These are phyloP conservation scores for Scortum barcoo DNA, from an alignment of 2,113 vertebrate species.

Conservation along the genomic window DNA sequence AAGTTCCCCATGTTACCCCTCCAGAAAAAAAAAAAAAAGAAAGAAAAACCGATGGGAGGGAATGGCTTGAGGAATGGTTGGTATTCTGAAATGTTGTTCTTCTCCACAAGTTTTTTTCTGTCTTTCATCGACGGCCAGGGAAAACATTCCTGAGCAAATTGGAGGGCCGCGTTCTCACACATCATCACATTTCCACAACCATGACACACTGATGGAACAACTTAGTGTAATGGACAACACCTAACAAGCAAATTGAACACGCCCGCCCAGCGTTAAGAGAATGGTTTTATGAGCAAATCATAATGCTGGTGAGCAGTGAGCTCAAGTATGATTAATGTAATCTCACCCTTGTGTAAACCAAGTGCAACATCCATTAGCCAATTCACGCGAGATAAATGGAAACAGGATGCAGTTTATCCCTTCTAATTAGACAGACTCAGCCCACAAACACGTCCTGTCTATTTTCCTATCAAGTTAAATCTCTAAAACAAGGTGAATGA, in stretches of 20 bases:
- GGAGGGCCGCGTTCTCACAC: slow-evolving; percentile 34
- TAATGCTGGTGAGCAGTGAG: neutral
- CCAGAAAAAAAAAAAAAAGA: slow-evolving; percentile 15
- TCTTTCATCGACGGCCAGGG: slow-evolving; percentile 47
- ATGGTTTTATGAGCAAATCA: neutral
- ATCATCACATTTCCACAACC: slow-evolving; percentile 43
- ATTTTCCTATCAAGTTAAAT: slow-evolving; percentile 51
- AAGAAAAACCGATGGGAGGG: slow-evolving; percentile 70
- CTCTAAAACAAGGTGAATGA: slow-evolving; percentile 36
- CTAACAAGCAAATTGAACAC: neutral
- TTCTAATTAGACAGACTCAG: slow-evolving; percentile 48
- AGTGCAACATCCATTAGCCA: slow-evolving; percentile 35
- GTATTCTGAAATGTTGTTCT: slow-evolving; percentile 81
- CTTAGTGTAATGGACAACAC: neutral
- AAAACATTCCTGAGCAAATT: slow-evolving; percentile 54
- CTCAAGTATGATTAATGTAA: slow-evolving; percentile 54
- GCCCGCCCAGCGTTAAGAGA: neutral
- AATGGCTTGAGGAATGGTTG: slow-evolving; percentile 75
- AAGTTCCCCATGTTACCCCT: slow-evolving; percentile 58
- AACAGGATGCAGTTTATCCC: slow-evolving; percentile 37
- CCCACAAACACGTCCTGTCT: slow-evolving; percentile 27
- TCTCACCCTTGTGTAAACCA: slow-evolving; percentile 39
- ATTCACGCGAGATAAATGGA: slow-evolving; percentile 48
- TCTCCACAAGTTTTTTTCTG: slow-evolving; percentile 75
- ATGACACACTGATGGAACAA: slow-evolving; percentile 1